Evolutionary conservation across 2,888 invertebrate species (phyloP).

Genomic region (Blastobasis lacticolella): DNA sequence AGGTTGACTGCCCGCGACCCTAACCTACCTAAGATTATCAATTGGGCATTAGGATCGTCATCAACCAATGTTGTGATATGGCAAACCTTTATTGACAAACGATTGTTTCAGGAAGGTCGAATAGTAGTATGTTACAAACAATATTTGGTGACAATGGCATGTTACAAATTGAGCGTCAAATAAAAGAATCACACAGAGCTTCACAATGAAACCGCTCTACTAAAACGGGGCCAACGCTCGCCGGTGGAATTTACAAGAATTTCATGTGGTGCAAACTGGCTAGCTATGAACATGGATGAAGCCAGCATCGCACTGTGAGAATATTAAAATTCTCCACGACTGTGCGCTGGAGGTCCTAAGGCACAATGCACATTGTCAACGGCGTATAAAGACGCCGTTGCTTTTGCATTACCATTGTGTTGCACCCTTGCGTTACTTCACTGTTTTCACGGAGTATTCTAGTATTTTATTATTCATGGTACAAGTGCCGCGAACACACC

Average conservation of each 20-base stretch:
- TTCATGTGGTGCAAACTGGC: constrained; percentile 40
- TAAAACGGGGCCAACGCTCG: constrained; percentile 28
- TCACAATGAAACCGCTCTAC: no score
- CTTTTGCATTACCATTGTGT: constrained; percentile 65
- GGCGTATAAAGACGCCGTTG: constrained; percentile 60
- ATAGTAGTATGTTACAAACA: no score
- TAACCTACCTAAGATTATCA: no score
- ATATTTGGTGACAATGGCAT: no score
- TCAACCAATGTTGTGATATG: no score
- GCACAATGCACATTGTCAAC: constrained; percentile 69
- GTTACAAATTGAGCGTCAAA: no score
- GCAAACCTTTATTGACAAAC: no score
- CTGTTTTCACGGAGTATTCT: constrained; percentile 60
- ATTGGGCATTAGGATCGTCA: no score
- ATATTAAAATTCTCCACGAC: constrained; percentile 35
- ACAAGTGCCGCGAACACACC: constrained; percentile 55
- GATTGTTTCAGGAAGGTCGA: no score
- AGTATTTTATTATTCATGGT: constrained; percentile 66
- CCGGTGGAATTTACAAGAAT: constrained; percentile 42
- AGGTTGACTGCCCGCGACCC: no score
- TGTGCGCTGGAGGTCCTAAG: constrained; percentile 26
- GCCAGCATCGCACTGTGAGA: constrained; percentile 27
- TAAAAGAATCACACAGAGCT: no score
- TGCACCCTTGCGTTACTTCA: constrained; percentile 59
- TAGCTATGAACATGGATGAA: constrained; percentile 35